phyloP scores from a whole-genome alignment of 1,140 invertebrate species.

The Drosophila ananassae region DNA sequence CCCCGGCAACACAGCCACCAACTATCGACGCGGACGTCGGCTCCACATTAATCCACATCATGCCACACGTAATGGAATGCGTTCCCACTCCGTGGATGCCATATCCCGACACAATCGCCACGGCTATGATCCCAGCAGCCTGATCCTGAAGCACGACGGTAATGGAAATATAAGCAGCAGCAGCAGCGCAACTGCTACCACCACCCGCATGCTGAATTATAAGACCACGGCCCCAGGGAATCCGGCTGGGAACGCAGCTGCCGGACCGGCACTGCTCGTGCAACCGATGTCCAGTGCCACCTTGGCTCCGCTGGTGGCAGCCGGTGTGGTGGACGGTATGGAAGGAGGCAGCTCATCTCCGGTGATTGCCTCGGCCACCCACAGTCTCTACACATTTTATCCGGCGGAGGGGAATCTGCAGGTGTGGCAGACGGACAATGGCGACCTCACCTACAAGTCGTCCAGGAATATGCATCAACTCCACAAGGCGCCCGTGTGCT shows the following conservation, averaged over 20 bases:
- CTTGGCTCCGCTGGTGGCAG: slow-evolving; percentile 56
- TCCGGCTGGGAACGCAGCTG: slow-evolving; percentile 37
- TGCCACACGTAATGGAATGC: slow-evolving; percentile 46
- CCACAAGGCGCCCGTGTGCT: slow-evolving; percentile 82
- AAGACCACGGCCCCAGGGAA: slow-evolving; percentile 47
- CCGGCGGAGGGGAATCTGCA: slow-evolving; percentile 83
- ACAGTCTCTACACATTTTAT: slow-evolving; percentile 83
- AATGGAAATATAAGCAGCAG: slow-evolving; percentile 64
- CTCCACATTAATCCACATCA: slow-evolving; percentile 48
- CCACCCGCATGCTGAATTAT: slow-evolving; percentile 75
- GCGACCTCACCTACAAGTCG: slow-evolving; percentile 81
- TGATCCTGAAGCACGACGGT: slow-evolving; percentile 77
- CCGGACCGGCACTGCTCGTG: slow-evolving; percentile 70
- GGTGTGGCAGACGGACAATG: slow-evolving; percentile 82
- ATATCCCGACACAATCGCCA: slow-evolving; percentile 69
- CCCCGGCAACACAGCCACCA: slow-evolving; percentile 25
- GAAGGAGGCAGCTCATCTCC: slow-evolving; percentile 65
- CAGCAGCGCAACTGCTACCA: slow-evolving; percentile 24
- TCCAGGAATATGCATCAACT: slow-evolving; percentile 80
- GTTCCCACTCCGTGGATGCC: slow-evolving; percentile 79
- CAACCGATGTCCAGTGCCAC: slow-evolving; percentile 81
- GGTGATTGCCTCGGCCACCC: slow-evolving; percentile 80
- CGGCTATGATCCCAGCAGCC: slow-evolving; percentile 73
- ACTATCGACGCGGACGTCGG: slow-evolving; percentile 65
- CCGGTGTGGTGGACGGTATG: slow-evolving; percentile 60